phyloP scores from a whole-genome alignment of 1,140 invertebrate species.

The Triops longicaudatus region DNA sequence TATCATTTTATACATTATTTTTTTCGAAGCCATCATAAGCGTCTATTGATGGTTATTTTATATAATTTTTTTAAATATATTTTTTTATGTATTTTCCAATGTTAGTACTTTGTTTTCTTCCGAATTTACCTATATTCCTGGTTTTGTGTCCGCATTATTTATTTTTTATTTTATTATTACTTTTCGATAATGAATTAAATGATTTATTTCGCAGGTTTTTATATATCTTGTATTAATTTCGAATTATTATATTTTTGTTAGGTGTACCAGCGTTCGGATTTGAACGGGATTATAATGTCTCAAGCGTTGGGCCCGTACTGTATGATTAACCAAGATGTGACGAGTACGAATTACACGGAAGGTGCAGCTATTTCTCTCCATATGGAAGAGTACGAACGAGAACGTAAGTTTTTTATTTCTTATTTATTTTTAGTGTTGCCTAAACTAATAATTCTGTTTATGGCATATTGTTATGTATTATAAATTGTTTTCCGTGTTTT shows the following conservation, averaged over 20 bases:
- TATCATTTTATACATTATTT: no score
- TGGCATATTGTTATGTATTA: slow-evolving; percentile 12
- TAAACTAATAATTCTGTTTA: no score
- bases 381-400: slow-evolving; percentile 85
- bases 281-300: slow-evolving; percentile 82
- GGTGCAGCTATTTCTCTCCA: slow-evolving; percentile 83
- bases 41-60: no score
- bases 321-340: slow-evolving; percentile 79
- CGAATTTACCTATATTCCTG: no score
- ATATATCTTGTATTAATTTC: neutral
- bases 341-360: slow-evolving; percentile 74
- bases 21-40: no score
- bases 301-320: slow-evolving; percentile 85
- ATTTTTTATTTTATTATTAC: slow-evolving; percentile 22
- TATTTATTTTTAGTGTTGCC: no score
- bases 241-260: slow-evolving; percentile 32
- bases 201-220: no score
- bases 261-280: slow-evolving; percentile 87
- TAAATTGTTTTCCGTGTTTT: slow-evolving; percentile 29
- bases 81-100: no score
- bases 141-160: slow-evolving; percentile 5
- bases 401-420: slow-evolving; percentile 52
- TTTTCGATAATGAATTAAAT: slow-evolving; percentile 17
- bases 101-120: no score
- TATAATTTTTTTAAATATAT: neutral